Evolutionary conservation across 1,140 invertebrate species (phyloP), one percentile per base, ranked within the genome.

Genomic region (Lysiphlebus fabarum): DNA sequence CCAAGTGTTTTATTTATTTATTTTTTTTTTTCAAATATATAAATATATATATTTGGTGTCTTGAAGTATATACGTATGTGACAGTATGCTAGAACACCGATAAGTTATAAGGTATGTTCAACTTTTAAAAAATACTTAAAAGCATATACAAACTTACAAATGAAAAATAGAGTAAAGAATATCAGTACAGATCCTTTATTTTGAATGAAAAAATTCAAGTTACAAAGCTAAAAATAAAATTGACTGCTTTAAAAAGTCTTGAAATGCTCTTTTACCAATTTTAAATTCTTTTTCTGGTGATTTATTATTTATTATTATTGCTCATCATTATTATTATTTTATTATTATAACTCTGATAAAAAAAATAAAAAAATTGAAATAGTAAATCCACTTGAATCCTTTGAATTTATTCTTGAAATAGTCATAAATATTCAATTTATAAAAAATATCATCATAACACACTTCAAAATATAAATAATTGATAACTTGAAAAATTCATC

Each of bases 231-330:
- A 43, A 34, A 45, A 59, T 41, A 44, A 26, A 60, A 45, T 40
- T 40, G 43, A 57, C 58, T 54, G 45, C 47, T 56, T 47, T 17
- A 38, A 50, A 60, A 58, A 63, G 62, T 60, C 62, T 57, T 44
- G 50, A 48, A 53, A 60, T 38, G 47, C 33, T 37, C 56, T 53
- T 55, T 50, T 54, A 26, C 34, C 38, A 50, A 63, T 48, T 63
- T 60, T 65, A 59, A 59, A 62, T 50, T 58, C 48, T 65, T 64
- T 53, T 56, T 53, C 43, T 56, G 56, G 56, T 57, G 53, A 58
- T 12, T 38, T 51, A 54, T 53, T 43, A 8, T 43, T 42, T 40
- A 37, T 26, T 48, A n/a, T 53, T 40, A 49, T 43, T 37, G n/a
- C n/a, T n/a, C n/a, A 10, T 50, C 17, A 26, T 51, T 49, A 1